A percentile compares a stretch with the other conserved stretches of the same genome.
These are phyloP conservation scores for Apotomis betuletana DNA, from an alignment of 2,888 invertebrate genomes.

Conservation along the genomic window DNA sequence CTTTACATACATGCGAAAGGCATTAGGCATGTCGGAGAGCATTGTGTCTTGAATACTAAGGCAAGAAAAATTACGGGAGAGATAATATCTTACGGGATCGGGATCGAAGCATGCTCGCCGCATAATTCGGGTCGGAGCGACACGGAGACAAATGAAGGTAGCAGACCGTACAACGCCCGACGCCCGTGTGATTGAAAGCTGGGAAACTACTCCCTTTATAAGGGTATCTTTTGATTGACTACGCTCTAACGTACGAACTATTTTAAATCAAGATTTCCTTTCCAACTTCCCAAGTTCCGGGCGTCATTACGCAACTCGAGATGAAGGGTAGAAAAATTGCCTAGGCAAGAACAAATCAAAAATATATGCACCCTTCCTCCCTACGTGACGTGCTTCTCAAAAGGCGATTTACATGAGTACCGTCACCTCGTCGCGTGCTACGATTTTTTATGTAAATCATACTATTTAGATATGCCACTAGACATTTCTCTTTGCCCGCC, in stretches of 20 bases:
- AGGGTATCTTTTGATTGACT: slow-evolving; percentile 47
- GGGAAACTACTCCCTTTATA: slow-evolving; percentile 54
- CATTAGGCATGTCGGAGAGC: slow-evolving; percentile 63
- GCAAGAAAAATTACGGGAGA: slow-evolving; percentile 73
- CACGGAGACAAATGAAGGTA: slow-evolving; percentile 66
- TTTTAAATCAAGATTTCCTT: slow-evolving; percentile 39
- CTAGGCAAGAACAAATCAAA: slow-evolving; percentile 80
- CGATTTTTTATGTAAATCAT: slow-evolving; percentile 82
- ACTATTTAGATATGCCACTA: slow-evolving; percentile 78
- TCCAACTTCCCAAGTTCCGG: slow-evolving; percentile 25
- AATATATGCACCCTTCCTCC: slow-evolving; percentile 82
- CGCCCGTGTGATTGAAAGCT: slow-evolving; percentile 55
- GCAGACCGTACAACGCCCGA: slow-evolving; percentile 51
- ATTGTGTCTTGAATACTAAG: slow-evolving; percentile 70
- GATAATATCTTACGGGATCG: slow-evolving; percentile 67
- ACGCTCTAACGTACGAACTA: slow-evolving; percentile 27
- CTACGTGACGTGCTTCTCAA: slow-evolving; percentile 77
- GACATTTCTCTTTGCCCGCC: slow-evolving; percentile 66
- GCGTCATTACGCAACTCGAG: slow-evolving; percentile 52
- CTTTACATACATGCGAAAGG: slow-evolving; percentile 49
- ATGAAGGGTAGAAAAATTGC: slow-evolving; percentile 73
- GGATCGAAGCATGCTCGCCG: slow-evolving; percentile 65
- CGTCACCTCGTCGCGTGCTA: slow-evolving; percentile 76
- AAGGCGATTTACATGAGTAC: slow-evolving; percentile 73
- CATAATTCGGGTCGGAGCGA: slow-evolving; percentile 63